Conservation (phyloP, 2,888 invertebrate species). For the Ormia ochracea region DNA sequence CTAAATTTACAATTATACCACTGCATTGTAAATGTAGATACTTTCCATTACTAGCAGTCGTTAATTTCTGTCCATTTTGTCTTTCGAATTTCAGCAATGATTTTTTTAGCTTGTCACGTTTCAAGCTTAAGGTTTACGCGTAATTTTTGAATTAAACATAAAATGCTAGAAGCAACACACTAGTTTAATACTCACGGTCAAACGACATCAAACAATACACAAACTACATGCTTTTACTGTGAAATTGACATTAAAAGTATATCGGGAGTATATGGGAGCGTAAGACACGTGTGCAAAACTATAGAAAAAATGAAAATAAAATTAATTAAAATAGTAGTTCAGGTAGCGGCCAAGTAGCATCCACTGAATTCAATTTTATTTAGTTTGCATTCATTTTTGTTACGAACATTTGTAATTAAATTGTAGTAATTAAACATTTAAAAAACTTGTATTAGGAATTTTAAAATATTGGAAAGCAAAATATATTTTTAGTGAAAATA, state of each 20-base stretch:
- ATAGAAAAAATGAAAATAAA: neutral
- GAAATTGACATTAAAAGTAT: constrained; percentile 29
- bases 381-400: constrained; percentile 26
- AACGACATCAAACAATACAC: constrained; percentile 3
- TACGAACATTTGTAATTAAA: constrained; percentile 58
- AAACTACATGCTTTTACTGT: neutral
- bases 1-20: constrained; percentile 10
- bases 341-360: constrained; percentile 19
- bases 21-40: neutral
- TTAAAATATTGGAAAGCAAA: constrained; percentile 1
- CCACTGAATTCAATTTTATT: constrained; percentile 45
- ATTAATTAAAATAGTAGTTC: constrained; percentile 46
- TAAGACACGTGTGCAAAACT: constrained; percentile 34
- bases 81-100: constrained; percentile 33
- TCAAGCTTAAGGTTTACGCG: constrained; percentile 60
- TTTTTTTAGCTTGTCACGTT: constrained; percentile 58
- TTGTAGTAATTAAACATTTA: constrained; percentile 61
- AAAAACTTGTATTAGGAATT: constrained; percentile 53
- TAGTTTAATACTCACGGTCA: constrained; percentile 15
- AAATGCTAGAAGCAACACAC: constrained; percentile 58
- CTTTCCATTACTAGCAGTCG: neutral
- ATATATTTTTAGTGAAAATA: neutral
- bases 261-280: too few species aligned
- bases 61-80: constrained; percentile 29
- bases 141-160: constrained; percentile 57